Evolutionary conservation across 1,140 invertebrate species (phyloP).

Genomic region (Tetragonula clypearis): DNA sequence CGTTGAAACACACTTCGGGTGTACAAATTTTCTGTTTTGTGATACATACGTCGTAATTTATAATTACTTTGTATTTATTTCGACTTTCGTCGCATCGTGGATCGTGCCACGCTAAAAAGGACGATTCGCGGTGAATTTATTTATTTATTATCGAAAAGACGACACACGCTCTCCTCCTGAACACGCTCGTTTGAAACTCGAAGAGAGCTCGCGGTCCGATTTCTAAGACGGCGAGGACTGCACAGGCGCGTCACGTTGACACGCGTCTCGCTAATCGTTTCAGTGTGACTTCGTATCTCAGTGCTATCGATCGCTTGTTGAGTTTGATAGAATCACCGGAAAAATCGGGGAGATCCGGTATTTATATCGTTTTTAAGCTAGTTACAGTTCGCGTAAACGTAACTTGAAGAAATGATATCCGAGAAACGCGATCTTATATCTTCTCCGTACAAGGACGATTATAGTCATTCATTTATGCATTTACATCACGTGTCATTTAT

Average conservation of each 20-base stretch:
- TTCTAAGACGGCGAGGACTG: not conserved
- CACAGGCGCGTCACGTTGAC: not conserved
- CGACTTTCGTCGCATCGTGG: not conserved
- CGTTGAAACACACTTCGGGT: no score
- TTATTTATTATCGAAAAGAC: not conserved
- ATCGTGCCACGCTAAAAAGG: not conserved
- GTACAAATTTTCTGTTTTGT: no score
- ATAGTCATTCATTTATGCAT: slow-evolving; percentile 9
- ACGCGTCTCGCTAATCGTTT: not conserved
- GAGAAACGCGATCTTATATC: not conserved
- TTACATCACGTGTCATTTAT: not conserved
- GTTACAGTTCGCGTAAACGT: not conserved
- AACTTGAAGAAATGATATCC: not conserved
- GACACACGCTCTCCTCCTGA: not conserved
- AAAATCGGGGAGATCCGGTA: not conserved
- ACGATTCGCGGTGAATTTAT: not conserved
- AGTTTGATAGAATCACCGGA: slow-evolving; percentile 11
- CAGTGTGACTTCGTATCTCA: slow-evolving; percentile 25
- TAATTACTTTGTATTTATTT: no score
- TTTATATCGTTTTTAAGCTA: slow-evolving; percentile 43
- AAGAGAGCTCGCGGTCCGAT: not conserved
- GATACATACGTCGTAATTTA: no score
- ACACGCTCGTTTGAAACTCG: not conserved
- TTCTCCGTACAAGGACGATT: not conserved
- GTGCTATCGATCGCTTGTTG: slow-evolving; percentile 32